Conservation (phyloP, 92 coral and sea anemone species). For the Epizoanthus scotinus region DNA sequence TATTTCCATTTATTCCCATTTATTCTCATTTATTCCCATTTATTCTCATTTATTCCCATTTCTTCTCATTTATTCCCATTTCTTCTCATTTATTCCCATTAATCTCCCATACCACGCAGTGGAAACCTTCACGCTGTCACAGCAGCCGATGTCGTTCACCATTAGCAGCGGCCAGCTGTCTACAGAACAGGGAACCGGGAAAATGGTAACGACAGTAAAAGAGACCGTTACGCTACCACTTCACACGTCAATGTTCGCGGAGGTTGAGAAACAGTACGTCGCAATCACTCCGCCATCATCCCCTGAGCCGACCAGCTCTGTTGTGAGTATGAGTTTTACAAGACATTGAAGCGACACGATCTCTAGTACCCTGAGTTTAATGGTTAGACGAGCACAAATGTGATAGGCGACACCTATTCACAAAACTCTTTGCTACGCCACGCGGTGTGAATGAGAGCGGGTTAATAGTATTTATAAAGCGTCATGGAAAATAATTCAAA, state of each 20-base stretch:
- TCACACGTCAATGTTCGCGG: conserved; percentile 75
- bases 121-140: conserved; percentile 3
- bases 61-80: no score
- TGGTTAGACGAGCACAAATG: not conserved
- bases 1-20: no score
- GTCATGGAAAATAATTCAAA: not conserved
- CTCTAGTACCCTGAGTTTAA: not conserved
- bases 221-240: conserved; percentile 78
- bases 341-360: conserved; percentile 18
- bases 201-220: conserved; percentile 73
- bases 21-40: no score
- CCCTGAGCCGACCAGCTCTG: conserved; percentile 75
- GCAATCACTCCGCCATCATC: conserved; percentile 97
- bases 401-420: not conserved
- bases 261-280: conserved; percentile 97
- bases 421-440: conserved; percentile 12
- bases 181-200: conserved; percentile 43
- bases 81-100: no score
- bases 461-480: conserved; percentile 6
- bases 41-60: no score
- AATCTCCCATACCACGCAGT: not conserved
- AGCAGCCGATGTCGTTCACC: conserved; percentile 17
- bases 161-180: conserved; percentile 33
- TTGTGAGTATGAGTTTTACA: conserved; percentile 57
- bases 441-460: not conserved